phyloP scores from a whole-genome alignment of 2,113 vertebrate genomes.

The Lanius collurio region DNA sequence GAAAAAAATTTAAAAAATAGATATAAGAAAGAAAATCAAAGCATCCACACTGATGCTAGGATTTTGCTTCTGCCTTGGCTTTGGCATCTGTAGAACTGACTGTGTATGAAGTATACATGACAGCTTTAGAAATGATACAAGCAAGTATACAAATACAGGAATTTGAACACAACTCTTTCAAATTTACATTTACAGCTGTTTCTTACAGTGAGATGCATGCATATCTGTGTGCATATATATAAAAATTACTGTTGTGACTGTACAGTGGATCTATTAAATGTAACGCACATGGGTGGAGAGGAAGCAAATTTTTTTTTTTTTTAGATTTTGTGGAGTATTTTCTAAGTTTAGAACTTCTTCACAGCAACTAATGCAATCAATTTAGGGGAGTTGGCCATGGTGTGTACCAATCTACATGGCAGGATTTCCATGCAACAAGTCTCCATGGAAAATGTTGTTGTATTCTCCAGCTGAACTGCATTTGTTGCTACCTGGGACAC shows the following conservation, averaged over 20 bases:
- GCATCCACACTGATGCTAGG: background rate
- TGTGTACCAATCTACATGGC: background rate
- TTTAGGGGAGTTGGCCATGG: background rate
- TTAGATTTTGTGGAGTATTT: background rate
- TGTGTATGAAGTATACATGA: background rate
- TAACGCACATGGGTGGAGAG: background rate
- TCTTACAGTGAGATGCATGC: background rate
- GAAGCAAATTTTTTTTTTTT: background rate
- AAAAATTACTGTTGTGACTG: background rate
- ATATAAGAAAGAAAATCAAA: background rate
- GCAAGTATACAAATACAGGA: background rate
- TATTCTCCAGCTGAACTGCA: background rate
- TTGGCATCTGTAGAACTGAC: background rate
- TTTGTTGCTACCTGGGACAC: background rate
- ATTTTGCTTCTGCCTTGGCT: background rate
- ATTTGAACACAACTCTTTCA: background rate
- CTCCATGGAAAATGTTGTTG: background rate
- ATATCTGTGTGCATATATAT: background rate
- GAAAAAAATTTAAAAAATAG: background rate
- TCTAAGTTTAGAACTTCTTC: background rate
- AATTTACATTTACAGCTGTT: background rate
- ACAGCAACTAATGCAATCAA: background rate
- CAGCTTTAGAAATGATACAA: background rate
- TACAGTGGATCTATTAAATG: background rate
- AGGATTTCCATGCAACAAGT: background rate